A percentile compares a stretch with the other conserved stretches of the same genome.
Evolutionary conservation across 2,888 invertebrate species (phyloP).

Genomic region (Papilio protenor): DNA sequence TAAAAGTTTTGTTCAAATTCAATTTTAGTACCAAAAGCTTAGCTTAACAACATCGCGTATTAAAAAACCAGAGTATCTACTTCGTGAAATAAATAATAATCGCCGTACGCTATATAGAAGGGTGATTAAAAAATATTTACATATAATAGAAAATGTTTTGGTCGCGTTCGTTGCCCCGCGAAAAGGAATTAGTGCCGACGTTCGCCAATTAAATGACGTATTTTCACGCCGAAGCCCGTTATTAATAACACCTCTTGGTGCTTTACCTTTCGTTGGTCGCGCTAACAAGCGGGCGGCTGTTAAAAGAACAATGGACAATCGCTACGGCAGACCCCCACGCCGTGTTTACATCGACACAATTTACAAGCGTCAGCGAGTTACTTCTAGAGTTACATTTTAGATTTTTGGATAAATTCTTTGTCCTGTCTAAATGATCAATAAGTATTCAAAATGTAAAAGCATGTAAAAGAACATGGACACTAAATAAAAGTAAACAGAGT

Average conservation of each 20-base stretch:
- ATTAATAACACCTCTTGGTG: slow-evolving; percentile 69
- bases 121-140: slow-evolving; percentile 30
- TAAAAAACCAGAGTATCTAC: not conserved
- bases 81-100: not conserved
- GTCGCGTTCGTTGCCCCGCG: slow-evolving; percentile 46
- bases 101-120: not conserved
- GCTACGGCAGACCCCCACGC: slow-evolving; percentile 59
- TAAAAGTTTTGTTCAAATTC: not conserved
- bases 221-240: slow-evolving; percentile 70
- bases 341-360: slow-evolving; percentile 51
- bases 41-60: not conserved
- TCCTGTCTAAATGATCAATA: not conserved
- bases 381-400: not conserved
- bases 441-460: not conserved
- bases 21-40: not conserved
- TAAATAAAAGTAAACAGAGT: no score
- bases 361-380: slow-evolving; percentile 38
- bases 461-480: no score
- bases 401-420: not conserved
- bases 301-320: slow-evolving; percentile 83
- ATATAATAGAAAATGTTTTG: slow-evolving; percentile 37
- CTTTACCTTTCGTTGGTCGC: slow-evolving; percentile 56
- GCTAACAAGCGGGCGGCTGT: slow-evolving; percentile 79
- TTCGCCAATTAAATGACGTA: slow-evolving; percentile 63
- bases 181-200: slow-evolving; percentile 49